Conservation (phyloP, 2,888 invertebrate species). For the Scelioninae gen. 2 region DNA sequence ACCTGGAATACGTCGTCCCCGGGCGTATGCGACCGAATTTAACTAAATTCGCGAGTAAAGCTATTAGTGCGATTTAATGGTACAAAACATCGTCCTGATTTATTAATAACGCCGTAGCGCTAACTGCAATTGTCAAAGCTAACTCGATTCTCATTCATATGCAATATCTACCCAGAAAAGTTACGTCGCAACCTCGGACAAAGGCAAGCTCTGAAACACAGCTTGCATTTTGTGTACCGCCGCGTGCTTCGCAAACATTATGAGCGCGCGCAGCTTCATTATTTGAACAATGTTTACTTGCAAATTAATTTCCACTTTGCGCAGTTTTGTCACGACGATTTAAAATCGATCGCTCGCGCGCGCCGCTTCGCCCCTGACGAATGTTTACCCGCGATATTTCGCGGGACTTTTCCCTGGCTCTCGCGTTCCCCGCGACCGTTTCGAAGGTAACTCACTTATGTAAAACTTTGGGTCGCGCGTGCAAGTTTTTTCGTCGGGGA, state of each 20-base stretch:
- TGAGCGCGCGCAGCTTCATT: conserved; percentile 32
- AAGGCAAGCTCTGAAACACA: conserved; percentile 52
- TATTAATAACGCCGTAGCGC: conserved; percentile 63
- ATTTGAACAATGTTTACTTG: conserved; percentile 55
- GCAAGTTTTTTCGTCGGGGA: background rate
- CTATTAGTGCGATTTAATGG: conserved; percentile 72
- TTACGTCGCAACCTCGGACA: conserved; percentile 47
- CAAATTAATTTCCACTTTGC: conserved; percentile 52
- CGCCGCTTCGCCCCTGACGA: conserved; percentile 1
- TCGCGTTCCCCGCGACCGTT: too few relatives aligned
- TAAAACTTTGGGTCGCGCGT: background rate
- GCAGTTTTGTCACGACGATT: conserved; percentile 42
- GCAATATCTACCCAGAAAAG: conserved; percentile 55
- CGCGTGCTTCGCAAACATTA: conserved; percentile 26
- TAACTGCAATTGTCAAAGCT: conserved; percentile 59
- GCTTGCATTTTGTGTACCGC: conserved; percentile 40
- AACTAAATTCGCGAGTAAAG: conserved; percentile 70
- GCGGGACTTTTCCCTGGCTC: too few relatives aligned
- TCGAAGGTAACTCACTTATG: too few relatives aligned
- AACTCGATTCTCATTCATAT: conserved; percentile 56
- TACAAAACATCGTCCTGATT: conserved; percentile 65
- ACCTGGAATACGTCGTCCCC: conserved; percentile 58
- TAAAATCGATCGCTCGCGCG: conserved; percentile 20
- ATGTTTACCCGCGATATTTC: too few relatives aligned
- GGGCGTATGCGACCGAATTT: conserved; percentile 67